These are phyloP conservation scores for Geopemphigus sp. DNA, from an alignment of 1,140 invertebrate species.

Conservation along the genomic window DNA sequence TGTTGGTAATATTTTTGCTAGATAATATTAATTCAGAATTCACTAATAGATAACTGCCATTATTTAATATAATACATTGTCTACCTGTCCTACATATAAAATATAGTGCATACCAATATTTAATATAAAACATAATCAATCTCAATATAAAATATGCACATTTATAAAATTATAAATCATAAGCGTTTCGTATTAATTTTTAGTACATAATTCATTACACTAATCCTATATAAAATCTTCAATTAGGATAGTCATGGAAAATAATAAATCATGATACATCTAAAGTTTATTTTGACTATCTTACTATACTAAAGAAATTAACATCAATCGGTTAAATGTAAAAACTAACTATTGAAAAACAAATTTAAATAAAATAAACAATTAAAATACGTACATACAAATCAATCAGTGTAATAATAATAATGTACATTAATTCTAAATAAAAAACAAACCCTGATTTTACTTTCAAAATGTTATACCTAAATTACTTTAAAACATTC, in stretches of 20 bases:
- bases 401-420: conserved; percentile 1
- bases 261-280: conserved; percentile 18
- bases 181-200: no score
- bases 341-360: not conserved
- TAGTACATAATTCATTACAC: not conserved
- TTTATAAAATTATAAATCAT: no score
- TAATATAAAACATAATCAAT: no score
- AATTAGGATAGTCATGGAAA: not conserved
- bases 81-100: no score
- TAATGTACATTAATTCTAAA: not conserved
- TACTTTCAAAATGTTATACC: not conserved
- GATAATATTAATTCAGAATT: no score
- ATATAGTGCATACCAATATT: no score
- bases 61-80: no score
- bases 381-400: not conserved
- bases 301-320: not conserved
- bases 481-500: not conserved
- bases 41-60: no score
- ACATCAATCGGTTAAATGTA: not conserved
- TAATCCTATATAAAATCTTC: not conserved
- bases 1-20: no score
- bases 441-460: not conserved
- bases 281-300: not conserved
- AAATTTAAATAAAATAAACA: not conserved
- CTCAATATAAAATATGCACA: no score